A percentile compares a stretch with the other conserved stretches of the same genome.
Evolutionary conservation across 2,797 vertebrate genomes (phyloP).

Genomic region (Aplochiton taeniatus): DNA sequence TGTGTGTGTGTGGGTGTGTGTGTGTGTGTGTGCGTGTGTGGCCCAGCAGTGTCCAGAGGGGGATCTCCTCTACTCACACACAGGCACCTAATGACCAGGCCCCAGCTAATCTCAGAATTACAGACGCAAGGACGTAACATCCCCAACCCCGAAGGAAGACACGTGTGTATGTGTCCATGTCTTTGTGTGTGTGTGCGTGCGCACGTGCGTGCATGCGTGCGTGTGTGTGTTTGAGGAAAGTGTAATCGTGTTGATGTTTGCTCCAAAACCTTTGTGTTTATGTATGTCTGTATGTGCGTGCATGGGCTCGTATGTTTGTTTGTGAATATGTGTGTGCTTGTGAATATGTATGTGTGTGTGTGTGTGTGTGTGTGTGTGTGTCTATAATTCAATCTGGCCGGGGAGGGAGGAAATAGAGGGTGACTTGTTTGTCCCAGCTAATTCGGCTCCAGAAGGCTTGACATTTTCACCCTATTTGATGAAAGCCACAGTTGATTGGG

Average conservation of each 20-base stretch:
- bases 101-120: constrained; percentile 62
- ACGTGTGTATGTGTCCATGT: neutral
- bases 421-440: constrained; percentile 66
- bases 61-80: constrained; percentile 41
- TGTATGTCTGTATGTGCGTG: neutral
- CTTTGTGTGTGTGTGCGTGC: neutral
- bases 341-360: constrained; percentile 1
- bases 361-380: constrained; percentile 10
- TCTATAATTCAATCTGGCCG: constrained; percentile 59
- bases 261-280: too few species aligned
- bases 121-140: constrained; percentile 48
- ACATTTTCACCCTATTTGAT: constrained; percentile 74
- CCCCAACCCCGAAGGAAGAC: constrained; percentile 45
- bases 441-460: constrained; percentile 63
- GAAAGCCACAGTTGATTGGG: constrained; percentile 62
- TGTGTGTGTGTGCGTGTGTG: too few species aligned
- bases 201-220: constrained; percentile 24
- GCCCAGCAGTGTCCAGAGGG: constrained; percentile 35
- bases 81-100: constrained; percentile 61
- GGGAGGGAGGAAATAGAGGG: constrained; percentile 51
- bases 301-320: neutral
- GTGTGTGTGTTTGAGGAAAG: neutral
- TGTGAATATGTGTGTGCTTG: constrained; percentile 22
- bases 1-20: too few species aligned
- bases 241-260: too few species aligned